Conservation (phyloP, 2,797 vertebrate genomes). For the Falco novaeseelandiae region DNA sequence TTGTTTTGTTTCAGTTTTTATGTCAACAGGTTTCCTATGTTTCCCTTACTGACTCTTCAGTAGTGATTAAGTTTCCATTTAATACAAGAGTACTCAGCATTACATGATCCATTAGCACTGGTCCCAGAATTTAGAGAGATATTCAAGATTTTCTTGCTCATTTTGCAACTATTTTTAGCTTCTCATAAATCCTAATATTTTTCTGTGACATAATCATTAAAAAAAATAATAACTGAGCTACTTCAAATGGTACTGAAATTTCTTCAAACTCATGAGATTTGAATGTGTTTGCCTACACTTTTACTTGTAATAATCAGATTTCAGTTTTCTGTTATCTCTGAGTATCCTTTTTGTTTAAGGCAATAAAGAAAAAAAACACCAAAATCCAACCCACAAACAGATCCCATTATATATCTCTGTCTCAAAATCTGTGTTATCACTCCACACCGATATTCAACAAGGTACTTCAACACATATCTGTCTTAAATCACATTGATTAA, state of each 20-base stretch:
- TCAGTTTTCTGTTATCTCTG: neutral
- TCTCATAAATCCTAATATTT: neutral
- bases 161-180: neutral
- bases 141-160: neutral
- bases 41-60: neutral
- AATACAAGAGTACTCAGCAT: neutral
- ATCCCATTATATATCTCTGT: neutral
- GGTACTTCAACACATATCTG: neutral
- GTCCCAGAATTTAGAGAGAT: neutral
- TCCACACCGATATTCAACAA: neutral
- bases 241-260: neutral
- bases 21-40: neutral
- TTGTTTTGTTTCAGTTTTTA: neutral
- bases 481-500: constrained; percentile 42
- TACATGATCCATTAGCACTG: neutral
- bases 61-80: neutral
- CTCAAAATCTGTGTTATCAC: neutral
- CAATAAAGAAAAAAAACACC: neutral
- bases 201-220: neutral
- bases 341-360: neutral
- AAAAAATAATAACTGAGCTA: neutral
- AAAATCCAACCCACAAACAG: neutral
- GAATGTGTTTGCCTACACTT: neutral
- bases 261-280: neutral
- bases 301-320: neutral